These are phyloP conservation scores for Orycteropus afer DNA, from an alignment of 2,113 vertebrate genomes.

Conservation along the genomic window DNA sequence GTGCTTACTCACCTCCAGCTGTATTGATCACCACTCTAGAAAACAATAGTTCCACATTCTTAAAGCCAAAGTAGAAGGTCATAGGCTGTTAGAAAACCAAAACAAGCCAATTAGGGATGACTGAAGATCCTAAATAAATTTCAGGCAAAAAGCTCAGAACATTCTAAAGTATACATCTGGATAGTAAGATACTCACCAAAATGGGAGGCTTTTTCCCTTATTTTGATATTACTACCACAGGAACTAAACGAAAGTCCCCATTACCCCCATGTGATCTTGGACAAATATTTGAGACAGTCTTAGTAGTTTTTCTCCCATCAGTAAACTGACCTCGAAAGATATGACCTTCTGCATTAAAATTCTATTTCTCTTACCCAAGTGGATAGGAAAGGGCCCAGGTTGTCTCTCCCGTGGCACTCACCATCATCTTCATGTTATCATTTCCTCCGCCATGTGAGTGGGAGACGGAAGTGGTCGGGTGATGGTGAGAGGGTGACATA, in stretches of 20 bases:
- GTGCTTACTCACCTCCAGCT: slow-evolving; percentile 91
- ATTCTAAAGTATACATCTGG: neutral
- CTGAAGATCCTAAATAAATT: neutral
- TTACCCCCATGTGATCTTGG: too few relatives aligned
- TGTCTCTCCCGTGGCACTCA: slow-evolving; percentile 78
- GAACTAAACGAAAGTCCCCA: neutral
- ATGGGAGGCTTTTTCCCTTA: neutral
- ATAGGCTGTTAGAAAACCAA: slow-evolving; percentile 88
- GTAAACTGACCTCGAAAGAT: neutral
- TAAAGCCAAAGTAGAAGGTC: slow-evolving; percentile 95
- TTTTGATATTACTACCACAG: neutral
- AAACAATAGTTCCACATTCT: slow-evolving; percentile 94
- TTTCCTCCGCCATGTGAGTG: slow-evolving; percentile 67
- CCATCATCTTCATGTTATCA: slow-evolving; percentile 85
- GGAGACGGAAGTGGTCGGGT: slow-evolving; percentile 62
- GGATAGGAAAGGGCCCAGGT: neutral
- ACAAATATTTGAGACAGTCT: neutral
- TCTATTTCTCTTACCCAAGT: neutral
- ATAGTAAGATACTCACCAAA: neutral
- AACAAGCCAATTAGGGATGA: slow-evolving; percentile 58
- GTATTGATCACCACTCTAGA: slow-evolving; percentile 94
- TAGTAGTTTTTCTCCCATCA: neutral
- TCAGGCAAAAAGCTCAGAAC: neutral
- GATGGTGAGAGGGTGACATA: slow-evolving; percentile 74
- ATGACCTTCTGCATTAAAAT: neutral